Base-by-base conservation (phyloP, 2,113 vertebrate genomes). In the Heterotilapia buettikoferi region DNA sequence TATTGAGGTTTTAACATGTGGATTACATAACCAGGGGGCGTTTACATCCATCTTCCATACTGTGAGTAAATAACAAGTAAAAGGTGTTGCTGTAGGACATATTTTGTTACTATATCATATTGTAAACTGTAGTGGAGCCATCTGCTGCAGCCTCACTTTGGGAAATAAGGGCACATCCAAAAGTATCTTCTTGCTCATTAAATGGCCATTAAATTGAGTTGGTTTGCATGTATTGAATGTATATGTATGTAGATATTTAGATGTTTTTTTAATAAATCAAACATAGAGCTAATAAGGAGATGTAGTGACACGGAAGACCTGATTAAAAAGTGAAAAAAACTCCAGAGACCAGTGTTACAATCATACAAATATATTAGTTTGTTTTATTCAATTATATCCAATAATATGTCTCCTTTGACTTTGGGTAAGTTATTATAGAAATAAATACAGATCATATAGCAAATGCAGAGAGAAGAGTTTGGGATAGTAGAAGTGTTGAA, bases 291-390 rank as follows among this genome's bases (percentile, higher is more conserved):
- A 33, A 33, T 45, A 47, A 47, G 24, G 14, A 76, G 71, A 7
- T 76, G 43, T 5, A 31, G 1, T 31, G 9, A 47, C 1, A 18
- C 2, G 1, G 11, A 61, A 40, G 61, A 68, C 11, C 33, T 68
- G 61, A 21, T 21, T 38, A 14, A 40, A 68, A 47, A 18, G 11
- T 4, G 14, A 40, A 40, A 83, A 90, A 68, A 38, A 81, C 84
- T 53, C 61, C 87, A 83, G 90, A 93, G 79, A 92, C 92, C 84
- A 89, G 45, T 10, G 5, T 90, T 97, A 97, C 95, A 97, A 97
- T 97, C 96, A 97, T 97, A 97, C 96, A 97, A 97, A 97, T 97
- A 97, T 97, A 97, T 97, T 96, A 95, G 96, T 96, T 97, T 96
- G 94, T 96, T 97, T 97, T 96, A 97, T 97, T 97, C 95, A 97